These are phyloP conservation scores for Dryocosmus kuriphilus DNA, from an alignment of 2,888 invertebrate genomes.

Conservation along the genomic window DNA sequence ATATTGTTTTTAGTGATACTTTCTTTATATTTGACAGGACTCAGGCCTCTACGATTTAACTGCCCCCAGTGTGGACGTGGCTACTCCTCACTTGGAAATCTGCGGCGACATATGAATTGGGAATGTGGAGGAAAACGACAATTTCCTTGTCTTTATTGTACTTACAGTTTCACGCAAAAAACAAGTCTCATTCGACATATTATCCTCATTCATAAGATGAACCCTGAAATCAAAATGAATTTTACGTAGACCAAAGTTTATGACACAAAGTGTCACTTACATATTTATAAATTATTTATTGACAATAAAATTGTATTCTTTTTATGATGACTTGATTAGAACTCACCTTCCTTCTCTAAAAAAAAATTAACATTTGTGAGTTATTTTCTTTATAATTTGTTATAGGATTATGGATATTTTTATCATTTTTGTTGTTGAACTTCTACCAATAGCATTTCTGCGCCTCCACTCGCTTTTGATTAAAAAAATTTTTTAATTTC, in stretches of 20 bases:
- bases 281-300: conserved; percentile 1
- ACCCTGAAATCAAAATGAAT: conserved; percentile 49
- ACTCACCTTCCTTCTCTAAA: neutral
- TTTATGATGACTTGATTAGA: neutral
- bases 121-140: conserved; percentile 75
- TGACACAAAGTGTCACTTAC: neutral
- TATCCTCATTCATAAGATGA: conserved; percentile 70
- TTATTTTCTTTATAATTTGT: neutral
- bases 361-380: neutral
- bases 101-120: conserved; percentile 71
- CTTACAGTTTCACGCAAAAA: conserved; percentile 72
- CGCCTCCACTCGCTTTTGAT: neutral
- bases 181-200: conserved; percentile 73
- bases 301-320: neutral
- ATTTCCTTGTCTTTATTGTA: conserved; percentile 73
- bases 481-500: neutral
- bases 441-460: neutral
- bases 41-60: conserved; percentile 55
- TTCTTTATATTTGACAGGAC: conserved; percentile 59
- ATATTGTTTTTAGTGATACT: neutral
- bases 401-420: neutral
- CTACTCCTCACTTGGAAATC: conserved; percentile 68
- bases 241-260: conserved; percentile 35
- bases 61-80: conserved; percentile 66
- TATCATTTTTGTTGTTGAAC: neutral